phyloP scores from a whole-genome alignment of 2,888 invertebrate genomes.

The Ormyrus thymus region DNA sequence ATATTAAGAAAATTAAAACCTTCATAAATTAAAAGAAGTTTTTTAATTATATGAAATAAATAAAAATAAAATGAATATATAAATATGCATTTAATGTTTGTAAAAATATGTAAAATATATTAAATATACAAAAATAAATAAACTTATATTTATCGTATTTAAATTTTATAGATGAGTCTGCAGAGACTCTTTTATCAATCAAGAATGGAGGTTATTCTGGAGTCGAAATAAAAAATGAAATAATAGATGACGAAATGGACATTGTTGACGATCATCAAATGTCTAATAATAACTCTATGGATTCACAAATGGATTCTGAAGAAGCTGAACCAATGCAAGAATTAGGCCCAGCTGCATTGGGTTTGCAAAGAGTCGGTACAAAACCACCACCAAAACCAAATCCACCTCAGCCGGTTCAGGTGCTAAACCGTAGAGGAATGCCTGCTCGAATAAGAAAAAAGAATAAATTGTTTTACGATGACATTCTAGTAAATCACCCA shows the following conservation, averaged over 20 bases:
- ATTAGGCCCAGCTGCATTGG: slow-evolving; percentile 87
- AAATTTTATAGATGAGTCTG: slow-evolving; percentile 76
- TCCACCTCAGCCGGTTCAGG: slow-evolving; percentile 85
- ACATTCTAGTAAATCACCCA: slow-evolving; percentile 88
- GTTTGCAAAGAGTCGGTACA: slow-evolving; percentile 88
- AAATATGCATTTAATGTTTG: too few species aligned
- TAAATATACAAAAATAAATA: too few species aligned
- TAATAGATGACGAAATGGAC: slow-evolving; percentile 77
- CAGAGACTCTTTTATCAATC: slow-evolving; percentile 77
- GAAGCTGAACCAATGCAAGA: slow-evolving; percentile 82
- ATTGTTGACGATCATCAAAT: slow-evolving; percentile 75
- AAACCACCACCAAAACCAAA: slow-evolving; percentile 83
- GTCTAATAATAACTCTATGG: slow-evolving; percentile 68
- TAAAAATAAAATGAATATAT: too few species aligned
- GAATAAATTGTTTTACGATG: slow-evolving; percentile 92
- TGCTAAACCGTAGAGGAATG: slow-evolving; percentile 90
- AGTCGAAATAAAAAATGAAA: slow-evolving; percentile 62
- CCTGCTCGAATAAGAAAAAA: slow-evolving; percentile 93
- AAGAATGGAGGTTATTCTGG: slow-evolving; percentile 77
- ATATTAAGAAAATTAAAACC: too few species aligned
- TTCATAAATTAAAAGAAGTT: too few species aligned
- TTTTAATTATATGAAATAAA: too few species aligned
- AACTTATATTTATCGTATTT: too few species aligned
- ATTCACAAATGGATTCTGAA: slow-evolving; percentile 77
- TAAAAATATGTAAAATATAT: too few species aligned